phyloP scores from a whole-genome alignment of 2,113 vertebrate species.

The Hirundichthys speculiger region DNA sequence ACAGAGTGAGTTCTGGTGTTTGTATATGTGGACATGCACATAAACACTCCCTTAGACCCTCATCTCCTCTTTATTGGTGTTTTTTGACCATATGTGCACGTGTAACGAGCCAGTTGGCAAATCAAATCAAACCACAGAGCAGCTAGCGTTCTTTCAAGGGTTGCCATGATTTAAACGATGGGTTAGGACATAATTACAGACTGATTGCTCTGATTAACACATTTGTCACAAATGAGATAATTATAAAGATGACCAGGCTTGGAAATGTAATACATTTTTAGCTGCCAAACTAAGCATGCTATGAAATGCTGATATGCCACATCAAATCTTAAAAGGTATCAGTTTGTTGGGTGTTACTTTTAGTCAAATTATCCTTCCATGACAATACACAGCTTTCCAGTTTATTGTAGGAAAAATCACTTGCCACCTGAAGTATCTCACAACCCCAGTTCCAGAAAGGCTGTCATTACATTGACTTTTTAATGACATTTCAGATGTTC shows the following conservation, averaged over 20 bases:
- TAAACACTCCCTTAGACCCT: constrained; percentile 1
- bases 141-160: constrained; percentile 20
- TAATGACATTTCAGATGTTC: too few species aligned
- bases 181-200: constrained; percentile 14
- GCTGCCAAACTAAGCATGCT: constrained; percentile 5
- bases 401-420: too few species aligned
- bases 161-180: constrained; percentile 38
- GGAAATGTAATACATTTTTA: neutral
- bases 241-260: constrained; percentile 11
- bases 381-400: too few species aligned
- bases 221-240: constrained; percentile 15
- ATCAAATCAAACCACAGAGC: constrained; percentile 7
- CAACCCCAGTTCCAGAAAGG: too few species aligned
- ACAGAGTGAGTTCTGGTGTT: constrained; percentile 11
- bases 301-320: constrained; percentile 10
- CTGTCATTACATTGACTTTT: too few species aligned
- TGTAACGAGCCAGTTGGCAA: constrained; percentile 37
- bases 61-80: neutral
- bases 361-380: too few species aligned
- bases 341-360: neutral
- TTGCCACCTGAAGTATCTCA: too few species aligned
- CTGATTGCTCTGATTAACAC: constrained; percentile 18
- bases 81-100: constrained; percentile 4
- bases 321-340: neutral
- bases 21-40: neutral